Evolutionary conservation across 2,888 invertebrate species (phyloP).

Genomic region (Elysia crispata): DNA sequence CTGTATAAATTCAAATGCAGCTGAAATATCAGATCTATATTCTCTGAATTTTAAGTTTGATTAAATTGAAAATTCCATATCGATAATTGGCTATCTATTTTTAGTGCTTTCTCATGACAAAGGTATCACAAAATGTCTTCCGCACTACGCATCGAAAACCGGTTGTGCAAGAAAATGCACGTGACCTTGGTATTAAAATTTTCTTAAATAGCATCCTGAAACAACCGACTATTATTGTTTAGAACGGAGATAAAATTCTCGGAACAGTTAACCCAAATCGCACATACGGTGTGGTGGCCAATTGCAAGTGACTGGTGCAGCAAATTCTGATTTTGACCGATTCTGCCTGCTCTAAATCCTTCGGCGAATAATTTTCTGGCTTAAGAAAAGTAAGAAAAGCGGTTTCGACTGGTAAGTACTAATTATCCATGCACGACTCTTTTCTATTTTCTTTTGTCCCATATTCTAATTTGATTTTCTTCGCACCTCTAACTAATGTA

Average conservation of each 20-base stretch:
- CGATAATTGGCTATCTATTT: slow-evolving; percentile 51
- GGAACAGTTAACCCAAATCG: slow-evolving; percentile 42
- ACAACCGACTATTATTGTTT: slow-evolving; percentile 50
- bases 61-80: too few relatives aligned
- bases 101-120: slow-evolving; percentile 49
- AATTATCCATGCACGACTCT: too few relatives aligned
- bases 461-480: too few relatives aligned
- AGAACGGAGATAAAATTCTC: slow-evolving; percentile 32
- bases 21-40: too few relatives aligned
- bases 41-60: too few relatives aligned
- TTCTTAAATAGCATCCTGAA: slow-evolving; percentile 51
- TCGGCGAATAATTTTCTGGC: not conserved
- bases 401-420: too few relatives aligned
- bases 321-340: not conserved
- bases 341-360: too few relatives aligned
- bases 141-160: slow-evolving; percentile 46
- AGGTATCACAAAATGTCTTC: too few relatives aligned
- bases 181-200: slow-evolving; percentile 38
- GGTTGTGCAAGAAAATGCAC: slow-evolving; percentile 52
- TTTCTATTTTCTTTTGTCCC: too few relatives aligned
- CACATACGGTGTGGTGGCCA: slow-evolving; percentile 53
- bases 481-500: too few relatives aligned
- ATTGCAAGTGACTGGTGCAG: not conserved
- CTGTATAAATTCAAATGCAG: too few relatives aligned
- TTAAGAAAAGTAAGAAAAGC: not conserved